A percentile compares a stretch with the other conserved stretches of the same genome.
Evolutionary conservation across 2,888 invertebrate species (phyloP).

Genomic region (Leptinotarsa haldemani): DNA sequence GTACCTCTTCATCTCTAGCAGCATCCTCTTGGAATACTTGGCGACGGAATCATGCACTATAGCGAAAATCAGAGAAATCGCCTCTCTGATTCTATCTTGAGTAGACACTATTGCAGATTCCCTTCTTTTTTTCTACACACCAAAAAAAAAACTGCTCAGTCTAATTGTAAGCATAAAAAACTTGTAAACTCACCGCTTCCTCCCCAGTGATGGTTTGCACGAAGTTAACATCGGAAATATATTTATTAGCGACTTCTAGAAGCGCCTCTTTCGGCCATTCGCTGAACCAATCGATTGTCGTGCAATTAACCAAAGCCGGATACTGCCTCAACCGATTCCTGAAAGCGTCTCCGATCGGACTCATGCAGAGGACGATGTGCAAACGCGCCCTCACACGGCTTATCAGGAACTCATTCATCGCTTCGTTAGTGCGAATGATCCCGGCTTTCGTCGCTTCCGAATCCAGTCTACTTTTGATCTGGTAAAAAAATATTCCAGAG

Average conservation of each 20-base stretch:
- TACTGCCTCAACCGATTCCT: constrained; percentile 87
- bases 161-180: neutral
- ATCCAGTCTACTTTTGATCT: constrained; percentile 74
- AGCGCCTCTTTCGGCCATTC: constrained; percentile 91
- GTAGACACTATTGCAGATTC: constrained; percentile 63
- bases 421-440: constrained; percentile 74
- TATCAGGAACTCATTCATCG: constrained; percentile 81
- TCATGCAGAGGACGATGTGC: constrained; percentile 88
- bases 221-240: constrained; percentile 79
- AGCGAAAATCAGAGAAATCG: constrained; percentile 81
- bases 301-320: constrained; percentile 87
- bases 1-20: constrained; percentile 79
- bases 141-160: constrained; percentile 13
- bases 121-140: constrained; percentile 56
- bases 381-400: constrained; percentile 80
- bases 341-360: constrained; percentile 88
- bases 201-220: constrained; percentile 76
- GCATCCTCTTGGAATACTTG: constrained; percentile 78
- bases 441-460: constrained; percentile 71
- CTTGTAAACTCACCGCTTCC: constrained; percentile 65
- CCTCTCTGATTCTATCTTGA: constrained; percentile 72
- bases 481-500: constrained; percentile 1
- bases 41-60: constrained; percentile 86
- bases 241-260: constrained; percentile 89
- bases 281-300: constrained; percentile 91